Evolutionary conservation across 2,113 vertebrate species (phyloP), one percentile per base, ranked within the genome.

Genomic region (Alaudala cheleensis): DNA sequence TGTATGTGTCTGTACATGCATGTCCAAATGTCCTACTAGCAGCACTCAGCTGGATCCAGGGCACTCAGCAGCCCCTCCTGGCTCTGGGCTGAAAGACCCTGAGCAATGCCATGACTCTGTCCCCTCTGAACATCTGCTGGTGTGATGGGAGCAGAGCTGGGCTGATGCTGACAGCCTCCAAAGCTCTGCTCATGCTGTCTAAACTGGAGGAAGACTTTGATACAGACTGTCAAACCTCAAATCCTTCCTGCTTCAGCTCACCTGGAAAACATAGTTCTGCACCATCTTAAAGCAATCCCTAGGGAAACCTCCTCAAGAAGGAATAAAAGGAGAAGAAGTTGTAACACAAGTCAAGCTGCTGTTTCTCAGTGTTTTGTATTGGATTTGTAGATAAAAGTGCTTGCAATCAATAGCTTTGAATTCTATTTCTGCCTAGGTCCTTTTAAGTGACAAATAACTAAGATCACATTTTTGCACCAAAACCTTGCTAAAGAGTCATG

Each of bases 321-420:
- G 25, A 81, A 34, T 61, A 61, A 84, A 79, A 78, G 71, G 56
- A 77, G 44, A 84, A 72, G 28, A 80, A 84, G 28, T 23, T 0
- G 1, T 69, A 92, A 61, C 42, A 72, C 45, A 70, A 92, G 18
- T 62, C 25, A 50, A 17, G 16, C 42, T 0, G 0, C 29, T 80
- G 14, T 69, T 8, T 4, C 71, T 73, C 34, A 45, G 54, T 86
- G 50, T 69, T 92, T 78, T 26, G 22, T 66, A 81, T 53, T 89
- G 77, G 23, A 66, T 92, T 93, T 89, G 80, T 49, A 92, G 86
- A 81, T 79, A 89, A 88, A 82, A 81, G 61, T 25, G 31, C 65
- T 87, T 67, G 57, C 31, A 81, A 91, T 93, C 83, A 88, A 88
- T 92, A 95, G 54, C 49, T 84, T 85, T 84, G 66, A 89, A 71